These are phyloP conservation scores for Dryococelus australis DNA, from an alignment of 2,888 invertebrate genomes.

Conservation along the genomic window DNA sequence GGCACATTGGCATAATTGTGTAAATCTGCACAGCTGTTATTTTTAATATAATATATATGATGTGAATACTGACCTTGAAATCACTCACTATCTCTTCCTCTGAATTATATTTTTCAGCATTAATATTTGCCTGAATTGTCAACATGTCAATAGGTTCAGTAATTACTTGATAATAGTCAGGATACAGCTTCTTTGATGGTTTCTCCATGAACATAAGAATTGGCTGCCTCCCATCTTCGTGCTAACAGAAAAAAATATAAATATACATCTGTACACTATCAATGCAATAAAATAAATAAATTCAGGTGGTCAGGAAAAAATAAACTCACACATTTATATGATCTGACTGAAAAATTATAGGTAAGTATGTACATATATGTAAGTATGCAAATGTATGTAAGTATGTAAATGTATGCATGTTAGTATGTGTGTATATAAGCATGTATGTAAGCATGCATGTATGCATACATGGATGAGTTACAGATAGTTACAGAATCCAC, in stretches of 20 bases:
- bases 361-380: too few relatives aligned
- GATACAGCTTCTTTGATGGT: conserved; percentile 92
- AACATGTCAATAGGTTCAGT: conserved; percentile 94
- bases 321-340: too few relatives aligned
- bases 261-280: background rate
- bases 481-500: too few relatives aligned
- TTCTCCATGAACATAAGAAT: conserved; percentile 95
- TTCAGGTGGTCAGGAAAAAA: too few relatives aligned
- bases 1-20: too few relatives aligned
- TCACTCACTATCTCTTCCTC: conserved; percentile 69
- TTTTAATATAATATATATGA: background rate
- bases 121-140: conserved; percentile 91
- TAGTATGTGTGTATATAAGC: too few relatives aligned
- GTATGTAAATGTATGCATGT: too few relatives aligned
- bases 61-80: conserved; percentile 60
- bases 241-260: conserved; percentile 58
- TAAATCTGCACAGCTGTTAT: too few relatives aligned
- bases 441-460: too few relatives aligned
- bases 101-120: conserved; percentile 69
- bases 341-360: too few relatives aligned
- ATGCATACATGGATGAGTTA: too few relatives aligned
- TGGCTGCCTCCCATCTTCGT: conserved; percentile 81
- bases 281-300: background rate
- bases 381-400: too few relatives aligned
- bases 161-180: conserved; percentile 88